Conservation (phyloP, 2,888 invertebrate genomes). For the Chloromyia formosa region DNA sequence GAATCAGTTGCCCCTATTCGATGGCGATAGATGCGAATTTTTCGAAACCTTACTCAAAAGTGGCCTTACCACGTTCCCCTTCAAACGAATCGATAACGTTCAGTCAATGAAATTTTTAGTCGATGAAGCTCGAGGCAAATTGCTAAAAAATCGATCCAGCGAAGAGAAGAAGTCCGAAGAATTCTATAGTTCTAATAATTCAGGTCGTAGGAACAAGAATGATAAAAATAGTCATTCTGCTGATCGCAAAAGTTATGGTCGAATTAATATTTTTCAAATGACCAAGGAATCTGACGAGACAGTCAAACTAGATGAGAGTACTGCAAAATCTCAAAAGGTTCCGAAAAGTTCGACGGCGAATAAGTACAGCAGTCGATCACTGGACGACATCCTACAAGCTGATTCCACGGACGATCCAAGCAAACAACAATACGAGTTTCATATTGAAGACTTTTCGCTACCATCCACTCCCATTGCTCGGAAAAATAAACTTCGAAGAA, state of each 20-base stretch:
- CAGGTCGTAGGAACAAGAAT: neutral
- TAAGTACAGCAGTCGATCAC: constrained; percentile 28
- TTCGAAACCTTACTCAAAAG: constrained; percentile 46
- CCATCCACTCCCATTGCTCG: constrained; percentile 68
- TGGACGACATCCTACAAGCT: constrained; percentile 35
- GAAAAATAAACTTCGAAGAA: constrained; percentile 67
- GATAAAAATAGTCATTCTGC: neutral
- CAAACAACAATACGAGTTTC: constrained; percentile 48
- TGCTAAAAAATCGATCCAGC: neutral
- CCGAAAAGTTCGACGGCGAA: neutral
- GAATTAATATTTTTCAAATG: neutral
- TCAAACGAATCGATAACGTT: constrained; percentile 45
- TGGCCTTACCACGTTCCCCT: constrained; percentile 46
- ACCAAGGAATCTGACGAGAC: neutral
- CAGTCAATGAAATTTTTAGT: constrained; percentile 43
- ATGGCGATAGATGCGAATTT: constrained; percentile 44
- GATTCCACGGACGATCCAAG: neutral
- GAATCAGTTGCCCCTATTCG: constrained; percentile 47
- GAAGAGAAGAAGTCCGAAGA: neutral
- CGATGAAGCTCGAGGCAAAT: constrained; percentile 24
- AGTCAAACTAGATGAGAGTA: neutral
- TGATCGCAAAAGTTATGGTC: neutral
- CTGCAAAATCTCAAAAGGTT: neutral
- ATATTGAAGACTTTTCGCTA: constrained; percentile 55
- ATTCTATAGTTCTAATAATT: neutral